phyloP scores from a whole-genome alignment of 1,140 invertebrate genomes.

The Drosophila micromelanica region DNA sequence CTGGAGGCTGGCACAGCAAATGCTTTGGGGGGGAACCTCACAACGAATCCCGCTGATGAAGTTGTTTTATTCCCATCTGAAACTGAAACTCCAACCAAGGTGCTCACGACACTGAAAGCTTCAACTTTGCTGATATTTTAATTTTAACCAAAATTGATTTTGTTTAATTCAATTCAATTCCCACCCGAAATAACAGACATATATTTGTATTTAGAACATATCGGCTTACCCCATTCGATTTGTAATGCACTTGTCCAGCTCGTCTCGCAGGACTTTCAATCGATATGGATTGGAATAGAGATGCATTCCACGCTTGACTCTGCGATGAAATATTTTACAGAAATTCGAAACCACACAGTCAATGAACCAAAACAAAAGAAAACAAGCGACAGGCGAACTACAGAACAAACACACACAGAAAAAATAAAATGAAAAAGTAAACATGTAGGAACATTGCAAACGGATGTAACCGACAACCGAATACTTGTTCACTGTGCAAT shows the following conservation, averaged over 20 bases:
- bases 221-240: slow-evolving; percentile 17
- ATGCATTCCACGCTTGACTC: slow-evolving; percentile 25
- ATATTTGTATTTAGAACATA: neutral
- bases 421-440: slow-evolving; percentile 60
- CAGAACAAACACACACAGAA: slow-evolving; percentile 35
- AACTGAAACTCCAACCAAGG: too few species aligned
- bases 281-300: slow-evolving; percentile 41
- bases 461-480: too few species aligned
- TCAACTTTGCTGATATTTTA: too few species aligned
- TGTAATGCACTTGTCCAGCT: slow-evolving; percentile 22
- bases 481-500: too few species aligned
- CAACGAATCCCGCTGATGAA: slow-evolving; percentile 60
- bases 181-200: too few species aligned
- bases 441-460: neutral
- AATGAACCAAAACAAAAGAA: slow-evolving; percentile 79
- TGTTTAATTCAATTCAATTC: too few species aligned
- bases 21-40: slow-evolving; percentile 7
- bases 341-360: slow-evolving; percentile 74
- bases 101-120: too few species aligned
- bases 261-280: slow-evolving; percentile 27
- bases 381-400: slow-evolving; percentile 51
- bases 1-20: slow-evolving; percentile 12
- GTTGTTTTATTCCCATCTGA: slow-evolving; percentile 67
- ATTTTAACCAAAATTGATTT: too few species aligned
- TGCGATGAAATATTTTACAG: slow-evolving; percentile 59